Evolutionary conservation across 2,797 vertebrate species (phyloP).

Genomic region (Haliaeetus vocifer): DNA sequence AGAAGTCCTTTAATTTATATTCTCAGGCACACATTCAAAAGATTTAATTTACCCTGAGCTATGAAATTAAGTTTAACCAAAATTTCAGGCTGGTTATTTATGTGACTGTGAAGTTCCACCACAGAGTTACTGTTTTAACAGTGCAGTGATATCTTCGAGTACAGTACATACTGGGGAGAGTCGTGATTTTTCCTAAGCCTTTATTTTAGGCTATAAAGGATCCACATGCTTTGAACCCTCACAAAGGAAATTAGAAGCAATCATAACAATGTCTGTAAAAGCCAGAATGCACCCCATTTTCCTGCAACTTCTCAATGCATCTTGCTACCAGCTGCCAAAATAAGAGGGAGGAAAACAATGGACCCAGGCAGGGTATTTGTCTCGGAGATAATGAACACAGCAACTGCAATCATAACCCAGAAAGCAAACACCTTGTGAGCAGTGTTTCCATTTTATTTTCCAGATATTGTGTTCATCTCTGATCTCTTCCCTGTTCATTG

Average conservation of each 20-base stretch:
- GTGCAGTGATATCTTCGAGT: neutral
- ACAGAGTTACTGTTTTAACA: neutral
- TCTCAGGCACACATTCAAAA: neutral
- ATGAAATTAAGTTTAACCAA: neutral
- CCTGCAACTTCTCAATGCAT: neutral
- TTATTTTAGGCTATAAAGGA: neutral
- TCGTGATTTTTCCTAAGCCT: neutral
- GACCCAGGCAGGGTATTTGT: neutral
- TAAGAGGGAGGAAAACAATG: neutral
- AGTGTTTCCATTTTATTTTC: conserved; percentile 32
- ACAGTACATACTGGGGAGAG: neutral
- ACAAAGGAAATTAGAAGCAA: neutral
- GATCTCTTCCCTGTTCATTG: neutral
- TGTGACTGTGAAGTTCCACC: neutral
- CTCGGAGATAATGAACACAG: rapidly evolving
- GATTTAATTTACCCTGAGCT: neutral
- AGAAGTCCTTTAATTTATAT: neutral
- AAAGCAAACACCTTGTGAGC: neutral
- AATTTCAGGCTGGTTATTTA: neutral
- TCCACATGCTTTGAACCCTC: neutral
- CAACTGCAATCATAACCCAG: neutral
- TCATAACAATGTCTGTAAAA: neutral
- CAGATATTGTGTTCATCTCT: neutral
- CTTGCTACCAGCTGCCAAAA: neutral
- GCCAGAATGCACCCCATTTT: neutral